phyloP scores from a whole-genome alignment of 2,113 vertebrate genomes.

The Orthonyx spaldingii region DNA sequence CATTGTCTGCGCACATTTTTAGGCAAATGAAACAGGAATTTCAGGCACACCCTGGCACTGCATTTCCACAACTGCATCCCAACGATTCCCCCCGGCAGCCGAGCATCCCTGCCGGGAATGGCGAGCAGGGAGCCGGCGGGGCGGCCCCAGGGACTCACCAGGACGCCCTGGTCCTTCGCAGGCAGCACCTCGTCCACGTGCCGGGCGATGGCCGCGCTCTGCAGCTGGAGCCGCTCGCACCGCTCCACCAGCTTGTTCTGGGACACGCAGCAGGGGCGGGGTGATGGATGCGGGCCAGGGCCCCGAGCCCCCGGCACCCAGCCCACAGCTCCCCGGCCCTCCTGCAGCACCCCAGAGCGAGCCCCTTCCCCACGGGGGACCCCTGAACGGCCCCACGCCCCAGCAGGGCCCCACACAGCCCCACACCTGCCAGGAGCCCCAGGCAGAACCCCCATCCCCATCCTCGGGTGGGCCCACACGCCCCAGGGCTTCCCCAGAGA shows the following conservation, averaged over 20 bases:
- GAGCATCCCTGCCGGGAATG: accelerated
- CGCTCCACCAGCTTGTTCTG: constrained; percentile 88
- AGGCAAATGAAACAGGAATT: background rate
- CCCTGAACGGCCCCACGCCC: background rate
- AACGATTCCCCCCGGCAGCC: accelerated
- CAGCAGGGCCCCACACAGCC: background rate
- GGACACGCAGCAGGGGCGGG: background rate
- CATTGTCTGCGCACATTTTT: background rate
- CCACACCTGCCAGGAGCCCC: background rate
- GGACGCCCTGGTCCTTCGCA: constrained; percentile 78
- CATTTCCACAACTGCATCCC: background rate
- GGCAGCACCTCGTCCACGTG: constrained; percentile 81
- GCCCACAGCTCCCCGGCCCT: background rate
- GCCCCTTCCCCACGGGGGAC: background rate
- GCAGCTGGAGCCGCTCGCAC: constrained; percentile 90
- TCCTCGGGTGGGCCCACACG: background rate
- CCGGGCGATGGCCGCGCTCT: constrained; percentile 79
- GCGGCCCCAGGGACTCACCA: constrained; percentile 67
- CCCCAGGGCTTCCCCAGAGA: background rate
- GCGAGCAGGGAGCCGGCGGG: background rate
- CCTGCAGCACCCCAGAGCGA: background rate
- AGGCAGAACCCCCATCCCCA: background rate
- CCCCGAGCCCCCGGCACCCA: background rate
- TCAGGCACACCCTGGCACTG: background rate
- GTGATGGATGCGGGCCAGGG: accelerated